These are phyloP conservation scores for Trichogramma pretiosum DNA, from an alignment of 1,140 invertebrate genomes.

Conservation along the genomic window DNA sequence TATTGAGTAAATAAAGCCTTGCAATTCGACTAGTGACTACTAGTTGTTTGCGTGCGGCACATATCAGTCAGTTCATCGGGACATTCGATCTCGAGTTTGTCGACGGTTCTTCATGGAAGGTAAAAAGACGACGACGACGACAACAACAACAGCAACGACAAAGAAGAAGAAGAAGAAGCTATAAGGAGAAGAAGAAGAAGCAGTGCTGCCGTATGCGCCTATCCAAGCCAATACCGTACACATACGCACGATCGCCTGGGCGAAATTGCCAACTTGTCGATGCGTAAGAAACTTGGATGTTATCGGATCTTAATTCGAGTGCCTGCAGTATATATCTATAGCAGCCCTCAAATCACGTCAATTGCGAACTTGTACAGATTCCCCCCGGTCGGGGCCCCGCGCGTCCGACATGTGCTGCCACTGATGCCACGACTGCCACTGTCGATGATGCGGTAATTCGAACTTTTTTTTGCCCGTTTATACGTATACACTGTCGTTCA, in stretches of 20 bases:
- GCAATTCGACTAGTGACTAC: too few relatives aligned
- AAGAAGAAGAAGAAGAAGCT: neutral
- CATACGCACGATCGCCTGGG: too few relatives aligned
- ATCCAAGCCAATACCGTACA: neutral
- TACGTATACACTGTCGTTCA: neutral
- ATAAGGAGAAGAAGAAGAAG: neutral
- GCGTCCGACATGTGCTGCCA: too few relatives aligned
- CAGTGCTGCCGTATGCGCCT: neutral
- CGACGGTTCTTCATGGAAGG: neutral
- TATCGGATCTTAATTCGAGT: constrained; percentile 17
- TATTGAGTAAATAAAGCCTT: too few relatives aligned
- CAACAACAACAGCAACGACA: neutral
- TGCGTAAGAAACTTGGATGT: constrained; percentile 9
- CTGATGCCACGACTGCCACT: neutral
- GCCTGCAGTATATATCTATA: too few relatives aligned
- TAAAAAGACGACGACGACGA: neutral
- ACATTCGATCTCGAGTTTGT: constrained; percentile 8
- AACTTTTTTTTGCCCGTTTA: constrained; percentile 2
- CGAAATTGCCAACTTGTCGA: constrained; percentile 4
- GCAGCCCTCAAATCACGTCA: constrained; percentile 10
- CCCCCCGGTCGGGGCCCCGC: too few relatives aligned
- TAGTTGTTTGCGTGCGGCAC: too few relatives aligned
- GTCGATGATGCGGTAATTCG: constrained; percentile 4
- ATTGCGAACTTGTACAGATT: constrained; percentile 15
- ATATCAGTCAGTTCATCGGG: constrained; percentile 3